Conservation (phyloP, 2,113 vertebrate genomes). For the Pristiophorus japonicus region DNA sequence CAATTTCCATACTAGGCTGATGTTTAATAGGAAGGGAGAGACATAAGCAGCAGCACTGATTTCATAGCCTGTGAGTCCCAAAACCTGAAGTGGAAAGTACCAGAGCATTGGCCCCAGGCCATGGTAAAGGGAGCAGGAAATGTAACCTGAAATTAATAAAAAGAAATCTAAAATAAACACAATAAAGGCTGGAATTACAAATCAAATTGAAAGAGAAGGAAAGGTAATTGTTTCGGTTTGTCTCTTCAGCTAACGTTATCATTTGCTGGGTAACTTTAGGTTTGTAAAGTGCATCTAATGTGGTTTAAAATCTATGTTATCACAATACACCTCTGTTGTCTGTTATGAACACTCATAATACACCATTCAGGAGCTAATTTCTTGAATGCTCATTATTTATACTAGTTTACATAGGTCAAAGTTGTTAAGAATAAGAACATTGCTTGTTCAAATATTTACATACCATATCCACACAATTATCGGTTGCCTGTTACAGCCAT, state of each 20-base stretch:
- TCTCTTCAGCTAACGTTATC: background rate
- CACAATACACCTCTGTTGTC: background rate
- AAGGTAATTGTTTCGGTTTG: background rate
- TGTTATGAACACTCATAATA: background rate
- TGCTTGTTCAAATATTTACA: background rate
- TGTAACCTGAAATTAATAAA: constrained; percentile 48
- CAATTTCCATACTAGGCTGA: constrained; percentile 51
- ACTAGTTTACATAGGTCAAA: background rate
- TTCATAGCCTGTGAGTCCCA: constrained; percentile 58
- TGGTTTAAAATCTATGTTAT: background rate
- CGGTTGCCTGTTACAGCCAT: too few species aligned
- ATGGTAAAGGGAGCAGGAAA: constrained; percentile 62
- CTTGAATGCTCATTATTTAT: background rate
- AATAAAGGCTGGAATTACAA: background rate
- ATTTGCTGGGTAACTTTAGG: background rate
- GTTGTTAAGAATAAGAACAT: background rate
- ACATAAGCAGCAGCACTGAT: constrained; percentile 48
- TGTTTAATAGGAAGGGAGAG: constrained; percentile 50
- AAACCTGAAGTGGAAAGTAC: constrained; percentile 62
- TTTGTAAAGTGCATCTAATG: background rate
- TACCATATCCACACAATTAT: background rate
- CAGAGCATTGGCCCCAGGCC: constrained; percentile 57
- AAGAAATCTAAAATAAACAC: background rate
- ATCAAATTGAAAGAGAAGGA: background rate
- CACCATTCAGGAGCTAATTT: background rate